Base-by-base conservation (phyloP, 2,113 vertebrate genomes). In the Talpa occidentalis region DNA sequence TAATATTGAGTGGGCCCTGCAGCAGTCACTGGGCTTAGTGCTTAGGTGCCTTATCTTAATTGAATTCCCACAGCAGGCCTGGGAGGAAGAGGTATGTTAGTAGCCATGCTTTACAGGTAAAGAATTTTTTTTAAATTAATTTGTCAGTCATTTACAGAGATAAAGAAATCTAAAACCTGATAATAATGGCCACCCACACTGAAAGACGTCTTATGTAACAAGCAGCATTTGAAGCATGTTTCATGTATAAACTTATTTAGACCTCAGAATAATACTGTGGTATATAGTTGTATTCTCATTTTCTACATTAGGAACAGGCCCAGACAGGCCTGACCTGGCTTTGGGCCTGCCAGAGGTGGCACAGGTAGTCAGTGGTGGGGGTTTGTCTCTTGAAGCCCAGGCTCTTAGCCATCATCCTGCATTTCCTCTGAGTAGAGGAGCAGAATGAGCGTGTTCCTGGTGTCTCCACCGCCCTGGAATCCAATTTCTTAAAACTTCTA, bases 151-250 rank as follows among this genome's bases (percentile, higher is more conserved):
- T 62, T 62, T 62, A 9, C 60, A 62, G 26, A 90, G 54, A 84
- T 52, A 37, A 69, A 77, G 54, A 83, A 37, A 91, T 92, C 35
- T 66, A 83, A 92, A 92, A 60, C 42, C 44, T 93, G 77, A 24
- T 82, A 21, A 44, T 74, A 59, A 22, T 32, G 42, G 28, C 42
- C 40, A n/a, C 35, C 62, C 88, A 1, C 42, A 35, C 15, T 78
- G 32, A 16, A 92, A 94, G 85, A 78, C 32, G 32, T 79, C 32
- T 42, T 62, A 0, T 73, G 28, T 79, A 76, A 79, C 62, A 86
- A 76, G 52, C 52, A 62, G 37, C 32, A 37, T 26, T 42, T 4
- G 2, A 24, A 35, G 80, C 66, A 40, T 52, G 64, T 72, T 24
- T 17, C 32, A 1, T 77, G 6, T 59, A 4, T 69, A 49, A 77